A percentile compares a stretch with the other conserved stretches of the same genome.
Evolutionary conservation across 2,888 invertebrate genomes (phyloP).

Genomic region (Congeria kusceri): DNA sequence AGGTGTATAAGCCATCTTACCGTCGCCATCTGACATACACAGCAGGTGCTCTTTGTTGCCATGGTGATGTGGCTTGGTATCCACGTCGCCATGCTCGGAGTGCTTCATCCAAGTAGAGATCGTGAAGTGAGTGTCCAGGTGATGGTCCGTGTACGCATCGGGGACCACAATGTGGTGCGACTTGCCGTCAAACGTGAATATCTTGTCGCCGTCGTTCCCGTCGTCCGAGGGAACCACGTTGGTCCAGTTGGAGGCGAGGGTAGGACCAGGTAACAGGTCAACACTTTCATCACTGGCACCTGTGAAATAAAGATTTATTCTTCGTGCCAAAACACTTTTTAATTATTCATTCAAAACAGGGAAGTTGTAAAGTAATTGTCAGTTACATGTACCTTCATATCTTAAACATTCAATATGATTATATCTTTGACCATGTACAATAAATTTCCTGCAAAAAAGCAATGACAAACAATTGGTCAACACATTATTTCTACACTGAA

Average conservation of each 20-base stretch:
- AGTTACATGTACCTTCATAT: no score
- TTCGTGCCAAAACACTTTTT: constrained; percentile 5
- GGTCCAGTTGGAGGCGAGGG: constrained; percentile 92
- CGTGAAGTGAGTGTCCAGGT: constrained; percentile 93
- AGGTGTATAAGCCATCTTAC: constrained; percentile 90
- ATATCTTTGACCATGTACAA: no score
- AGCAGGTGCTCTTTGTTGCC: constrained; percentile 96
- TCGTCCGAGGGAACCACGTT: constrained; percentile 93
- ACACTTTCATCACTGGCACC: constrained; percentile 93
- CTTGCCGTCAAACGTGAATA: constrained; percentile 97
- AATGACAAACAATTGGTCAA: no score
- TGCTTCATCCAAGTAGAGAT: constrained; percentile 98
- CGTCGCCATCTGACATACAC: constrained; percentile 98
- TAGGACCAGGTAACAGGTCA: constrained; percentile 94
- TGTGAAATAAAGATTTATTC: constrained; percentile 68
- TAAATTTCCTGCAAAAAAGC: no score
- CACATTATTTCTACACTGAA: no score
- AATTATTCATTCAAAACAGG: background rate
- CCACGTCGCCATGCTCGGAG: constrained; percentile 87
- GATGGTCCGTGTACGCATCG: constrained; percentile 88
- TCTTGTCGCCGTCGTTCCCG: constrained; percentile 93
- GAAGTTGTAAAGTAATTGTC: background rate
- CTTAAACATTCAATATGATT: no score
- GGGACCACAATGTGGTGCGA: constrained; percentile 91
- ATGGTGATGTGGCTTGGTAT: constrained; percentile 77